These are phyloP conservation scores for Cephalopachus bancanus DNA, from an alignment of 2,797 vertebrate species.

Conservation along the genomic window DNA sequence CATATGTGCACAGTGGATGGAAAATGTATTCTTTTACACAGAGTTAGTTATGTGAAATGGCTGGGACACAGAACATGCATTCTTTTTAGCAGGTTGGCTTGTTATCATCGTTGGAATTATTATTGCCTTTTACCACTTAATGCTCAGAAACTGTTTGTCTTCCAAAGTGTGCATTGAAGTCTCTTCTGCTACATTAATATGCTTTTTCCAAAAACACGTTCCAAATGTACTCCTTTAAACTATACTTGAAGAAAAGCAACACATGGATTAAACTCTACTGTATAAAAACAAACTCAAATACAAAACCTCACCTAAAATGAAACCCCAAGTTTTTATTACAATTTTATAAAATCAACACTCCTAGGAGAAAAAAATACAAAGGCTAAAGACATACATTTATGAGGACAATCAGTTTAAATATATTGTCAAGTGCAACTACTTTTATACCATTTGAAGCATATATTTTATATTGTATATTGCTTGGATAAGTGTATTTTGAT, in stretches of 20 bases:
- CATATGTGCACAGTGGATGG: conserved; percentile 88
- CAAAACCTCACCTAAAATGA: conserved; percentile 83
- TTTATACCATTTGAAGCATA: conserved; percentile 20
- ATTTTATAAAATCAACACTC: conserved; percentile 33
- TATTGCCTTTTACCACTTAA: conserved; percentile 84
- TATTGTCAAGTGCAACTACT: conserved; percentile 47
- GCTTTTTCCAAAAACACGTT: conserved; percentile 85
- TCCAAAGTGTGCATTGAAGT: conserved; percentile 84
- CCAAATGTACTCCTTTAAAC: conserved; percentile 84
- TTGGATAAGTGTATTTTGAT: conserved; percentile 10
- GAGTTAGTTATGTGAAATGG: conserved; percentile 91
- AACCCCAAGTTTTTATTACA: conserved; percentile 71
- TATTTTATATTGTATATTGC: neutral
- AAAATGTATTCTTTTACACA: conserved; percentile 87
- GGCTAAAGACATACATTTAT: conserved; percentile 1
- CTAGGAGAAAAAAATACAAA: conserved; percentile 33
- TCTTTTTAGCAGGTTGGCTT: conserved; percentile 86
- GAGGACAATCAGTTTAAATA: conserved; percentile 16
- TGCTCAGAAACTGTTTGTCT: conserved; percentile 81
- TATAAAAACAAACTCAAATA: conserved; percentile 71
- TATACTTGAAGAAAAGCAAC: conserved; percentile 83
- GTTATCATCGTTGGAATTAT: conserved; percentile 81
- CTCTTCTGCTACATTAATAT: conserved; percentile 80
- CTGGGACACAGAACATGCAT: conserved; percentile 90
- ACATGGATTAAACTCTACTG: conserved; percentile 75